Evolutionary conservation across 2,888 invertebrate genomes (phyloP), one percentile per base, ranked within the genome.

Genomic region (Tetheella fluctuosa): DNA sequence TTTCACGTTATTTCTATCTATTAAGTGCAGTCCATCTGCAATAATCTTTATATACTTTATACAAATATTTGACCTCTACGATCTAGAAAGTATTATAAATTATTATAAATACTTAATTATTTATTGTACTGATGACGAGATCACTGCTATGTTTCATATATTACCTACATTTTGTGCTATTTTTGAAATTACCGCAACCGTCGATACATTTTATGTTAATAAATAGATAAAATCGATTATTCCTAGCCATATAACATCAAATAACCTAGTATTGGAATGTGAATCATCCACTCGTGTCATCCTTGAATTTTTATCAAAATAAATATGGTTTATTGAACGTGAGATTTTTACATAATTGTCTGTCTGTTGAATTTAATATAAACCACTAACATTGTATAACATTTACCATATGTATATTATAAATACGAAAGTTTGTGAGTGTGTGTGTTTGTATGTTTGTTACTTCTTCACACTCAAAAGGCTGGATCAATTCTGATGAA

Each of bases 61-160:
- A 13, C 30, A 10, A 10, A 25, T 15, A 53, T 53, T n/a, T 53
- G 53, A 53, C 53, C 53, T 53, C 15, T 25, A n/a, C 53, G 15
- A 2, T 28, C 0, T 34, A 53, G 25, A 53, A 23, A 53, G 53
- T 25, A 53, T 53, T 52, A 20, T 15, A n/a, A 3, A 15, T 23
- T 8, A 23, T 23, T 13, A 13, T 25, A 52, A 23, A n/a, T n/a
- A n/a, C n/a, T 20, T 17, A 20, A 48, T 48, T 48, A 48, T 20
- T 20, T 20, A 48, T 48, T 48, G 8, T n/a, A 20, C 48, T 20
- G 48, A 48, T 48, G 48, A 20, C 20, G 20, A 48, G 7, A 10
- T 2, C 17, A 10, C 48, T 20, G n/a, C 7, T 20, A 48, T 39
- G n/a, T 48, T 20, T 20, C 10, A 10, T 48, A 20, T 1, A n/a